A percentile compares a stretch with the other conserved stretches of the same genome.
phyloP scores from a whole-genome alignment of 2,113 vertebrate species.

The Telmatochromis sp. region DNA sequence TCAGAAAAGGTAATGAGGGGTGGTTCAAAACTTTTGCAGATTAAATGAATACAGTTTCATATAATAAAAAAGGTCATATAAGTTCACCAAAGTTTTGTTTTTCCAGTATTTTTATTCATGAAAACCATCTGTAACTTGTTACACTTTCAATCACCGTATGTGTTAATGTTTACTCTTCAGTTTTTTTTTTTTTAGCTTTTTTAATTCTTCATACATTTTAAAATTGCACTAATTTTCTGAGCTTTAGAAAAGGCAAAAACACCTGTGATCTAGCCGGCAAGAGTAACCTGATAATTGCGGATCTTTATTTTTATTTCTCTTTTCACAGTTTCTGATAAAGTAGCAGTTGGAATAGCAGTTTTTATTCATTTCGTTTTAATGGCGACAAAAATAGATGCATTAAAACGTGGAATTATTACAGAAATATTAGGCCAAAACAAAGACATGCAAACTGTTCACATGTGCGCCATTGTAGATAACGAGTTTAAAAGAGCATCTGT shows the following conservation, averaged over 20 bases:
- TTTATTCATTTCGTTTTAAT: not conserved
- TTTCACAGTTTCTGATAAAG: not conserved
- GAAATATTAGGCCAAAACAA: constrained; percentile 19
- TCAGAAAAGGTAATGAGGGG: not conserved
- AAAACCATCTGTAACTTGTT: not conserved
- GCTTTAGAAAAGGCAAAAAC: not conserved
- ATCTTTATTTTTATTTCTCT: not conserved
- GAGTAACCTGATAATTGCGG: not conserved
- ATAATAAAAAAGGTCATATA: not conserved
- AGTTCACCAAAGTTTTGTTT: not conserved
- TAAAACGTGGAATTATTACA: not conserved
- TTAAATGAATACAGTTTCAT: not conserved
- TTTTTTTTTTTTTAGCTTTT: rapidly evolving
- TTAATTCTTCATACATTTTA: not conserved
- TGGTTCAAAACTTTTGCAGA: not conserved
- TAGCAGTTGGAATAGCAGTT: not conserved
- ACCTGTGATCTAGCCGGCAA: not conserved
- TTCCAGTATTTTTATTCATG: not conserved
- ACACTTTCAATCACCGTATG: not conserved
- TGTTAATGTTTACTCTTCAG: not conserved
- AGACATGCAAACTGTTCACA: constrained; percentile 22
- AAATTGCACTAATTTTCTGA: not conserved
- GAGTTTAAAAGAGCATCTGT: constrained; percentile 52
- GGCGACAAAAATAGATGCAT: not conserved
- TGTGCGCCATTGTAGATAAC: constrained; percentile 43